A percentile compares a stretch with the other conserved stretches of the same genome.
Conservation (phyloP, 2,797 vertebrate species). For the Gadopsis bispinosus region DNA sequence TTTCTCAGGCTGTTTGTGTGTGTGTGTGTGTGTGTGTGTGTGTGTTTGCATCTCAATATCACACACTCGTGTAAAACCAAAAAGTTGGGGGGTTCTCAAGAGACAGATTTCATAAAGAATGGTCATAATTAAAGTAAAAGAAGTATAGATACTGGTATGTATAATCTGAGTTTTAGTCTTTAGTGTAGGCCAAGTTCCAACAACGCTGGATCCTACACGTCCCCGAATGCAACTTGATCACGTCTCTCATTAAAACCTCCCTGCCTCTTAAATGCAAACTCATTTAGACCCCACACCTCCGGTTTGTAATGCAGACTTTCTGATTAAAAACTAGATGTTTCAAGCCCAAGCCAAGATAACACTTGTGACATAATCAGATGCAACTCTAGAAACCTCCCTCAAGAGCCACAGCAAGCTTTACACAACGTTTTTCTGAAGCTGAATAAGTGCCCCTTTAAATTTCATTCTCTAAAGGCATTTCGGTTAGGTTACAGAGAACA, state of each 20-base stretch:
- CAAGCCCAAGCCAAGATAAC: background rate
- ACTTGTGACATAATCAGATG: background rate
- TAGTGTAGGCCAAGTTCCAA: background rate
- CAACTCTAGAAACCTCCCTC: background rate
- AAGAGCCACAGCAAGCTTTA: background rate
- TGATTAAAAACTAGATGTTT: background rate
- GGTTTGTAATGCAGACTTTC: background rate
- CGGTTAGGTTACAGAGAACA: background rate
- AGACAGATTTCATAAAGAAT: background rate
- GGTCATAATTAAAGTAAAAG: background rate
- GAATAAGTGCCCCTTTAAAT: background rate
- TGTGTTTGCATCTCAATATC: background rate
- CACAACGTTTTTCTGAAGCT: background rate
- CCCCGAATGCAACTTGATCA: background rate
- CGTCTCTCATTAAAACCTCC: background rate
- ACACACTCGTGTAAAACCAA: background rate
- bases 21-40: background rate
- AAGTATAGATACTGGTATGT: background rate
- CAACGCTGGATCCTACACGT: background rate
- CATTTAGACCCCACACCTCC: background rate
- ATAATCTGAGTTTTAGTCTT: background rate
- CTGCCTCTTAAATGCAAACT: background rate
- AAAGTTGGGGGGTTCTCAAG: background rate
- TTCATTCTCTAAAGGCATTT: background rate
- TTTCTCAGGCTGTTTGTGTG: too few relatives aligned